A percentile compares a stretch with the other conserved stretches of the same genome.
These are phyloP conservation scores for Myotis planiceps DNA, from an alignment of 2,797 vertebrate species.

Conservation along the genomic window DNA sequence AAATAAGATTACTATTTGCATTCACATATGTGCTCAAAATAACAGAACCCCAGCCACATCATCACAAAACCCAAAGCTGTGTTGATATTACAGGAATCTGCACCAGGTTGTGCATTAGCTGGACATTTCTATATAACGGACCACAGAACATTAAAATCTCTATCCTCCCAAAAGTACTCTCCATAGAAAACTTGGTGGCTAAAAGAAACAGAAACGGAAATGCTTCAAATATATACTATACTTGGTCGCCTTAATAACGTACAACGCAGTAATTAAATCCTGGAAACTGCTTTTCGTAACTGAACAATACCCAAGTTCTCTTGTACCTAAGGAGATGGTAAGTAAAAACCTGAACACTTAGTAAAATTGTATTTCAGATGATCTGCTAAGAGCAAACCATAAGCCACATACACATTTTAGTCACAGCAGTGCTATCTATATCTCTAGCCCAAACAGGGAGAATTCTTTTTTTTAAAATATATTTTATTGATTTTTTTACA, in stretches of 20 bases:
- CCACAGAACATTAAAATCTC: not conserved
- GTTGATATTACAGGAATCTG: not conserved
- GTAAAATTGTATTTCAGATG: not conserved
- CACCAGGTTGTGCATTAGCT: not conserved
- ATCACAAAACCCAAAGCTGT: not conserved
- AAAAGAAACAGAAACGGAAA: not conserved
- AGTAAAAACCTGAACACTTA: not conserved
- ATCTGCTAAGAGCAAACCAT: not conserved
- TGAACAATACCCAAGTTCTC: not conserved
- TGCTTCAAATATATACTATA: not conserved
- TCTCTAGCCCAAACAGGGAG: not conserved
- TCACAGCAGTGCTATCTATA: not conserved
- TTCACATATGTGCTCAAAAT: not conserved
- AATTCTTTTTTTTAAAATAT: not conserved
- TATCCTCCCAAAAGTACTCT: not conserved
- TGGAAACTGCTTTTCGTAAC: not conserved
- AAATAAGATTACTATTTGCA: not conserved
- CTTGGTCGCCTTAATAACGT: not conserved
- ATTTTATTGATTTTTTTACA: too few species aligned
- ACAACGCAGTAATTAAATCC: not conserved
- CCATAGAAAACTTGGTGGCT: not conserved
- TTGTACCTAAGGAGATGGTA: not conserved
- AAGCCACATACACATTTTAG: not conserved
- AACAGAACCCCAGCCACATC: not conserved
- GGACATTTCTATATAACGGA: not conserved